Base-by-base conservation (phyloP, 2,113 vertebrate species). In the Lates calcarifer region DNA sequence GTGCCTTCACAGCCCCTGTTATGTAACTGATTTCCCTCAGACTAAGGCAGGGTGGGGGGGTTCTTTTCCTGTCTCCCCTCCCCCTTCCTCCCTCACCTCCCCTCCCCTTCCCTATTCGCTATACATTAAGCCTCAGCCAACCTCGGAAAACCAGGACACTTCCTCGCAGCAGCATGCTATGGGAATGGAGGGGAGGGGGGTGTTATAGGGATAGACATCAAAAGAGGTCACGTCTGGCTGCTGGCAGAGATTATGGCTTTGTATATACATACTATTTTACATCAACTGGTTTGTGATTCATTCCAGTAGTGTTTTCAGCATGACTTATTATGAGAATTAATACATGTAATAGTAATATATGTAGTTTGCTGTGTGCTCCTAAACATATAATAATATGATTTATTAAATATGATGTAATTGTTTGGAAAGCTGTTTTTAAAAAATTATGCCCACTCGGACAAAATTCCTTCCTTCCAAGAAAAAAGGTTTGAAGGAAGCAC, bases 201-300 rank as follows among this genome's bases (percentile, higher is more conserved):
- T 18, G 74, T 63, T 67, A n/a, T n/a, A 62, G 83, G 35, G 56
- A 73, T 0, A 66, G 77, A 78, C 72, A 87, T 87, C 71, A 93
- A 87, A 88, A 24, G 89, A 92, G 89, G 91, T 89, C 91, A 92
- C 33, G 74, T 90, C 78, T 82, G 77, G 83, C 82, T 83, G 70
- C 56, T 15, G 81, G 88, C 85, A 20, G 56, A 79, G 87, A 87
- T 90, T 90, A 90, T 39, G 35, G 61, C 77, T 81, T 65, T 63
- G 62, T 18, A 63, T 68, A 68, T 24, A 60, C 26, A 37, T 15
- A 20, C 37, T 41, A 22, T 51, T 43, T 20, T 45, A 57, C 62
- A 65, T 26, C 7, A 43, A n/a, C 60, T 37, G 61, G 37, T 31
- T 74, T 58, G 26, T 60, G 20, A 55, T 56, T 73, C 28, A 71